These are phyloP conservation scores for Anhinga anhinga DNA, from an alignment of 2,113 vertebrate species.

Conservation along the genomic window DNA sequence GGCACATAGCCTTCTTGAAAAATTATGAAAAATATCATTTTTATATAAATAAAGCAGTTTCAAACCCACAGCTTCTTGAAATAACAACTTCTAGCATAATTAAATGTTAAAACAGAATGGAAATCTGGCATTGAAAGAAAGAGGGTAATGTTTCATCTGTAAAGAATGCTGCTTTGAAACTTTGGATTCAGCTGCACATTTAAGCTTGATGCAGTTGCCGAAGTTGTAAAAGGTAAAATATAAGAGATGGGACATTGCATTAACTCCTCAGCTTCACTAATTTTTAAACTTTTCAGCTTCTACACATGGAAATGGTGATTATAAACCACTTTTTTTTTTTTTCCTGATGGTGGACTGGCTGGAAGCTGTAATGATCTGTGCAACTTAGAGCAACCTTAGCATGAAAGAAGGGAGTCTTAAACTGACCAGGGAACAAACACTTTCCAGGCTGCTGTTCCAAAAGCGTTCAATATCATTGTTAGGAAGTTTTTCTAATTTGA, in stretches of 20 bases:
- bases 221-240: background rate
- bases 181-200: background rate
- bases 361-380: background rate
- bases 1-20: conserved; percentile 5
- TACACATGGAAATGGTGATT: background rate
- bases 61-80: conserved; percentile 57
- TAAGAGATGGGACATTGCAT: background rate
- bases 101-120: conserved; percentile 67
- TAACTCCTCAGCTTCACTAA: background rate
- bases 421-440: background rate
- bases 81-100: conserved; percentile 64
- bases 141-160: conserved; percentile 48
- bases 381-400: background rate
- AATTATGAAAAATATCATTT: conserved; percentile 38
- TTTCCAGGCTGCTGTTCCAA: background rate
- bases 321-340: background rate
- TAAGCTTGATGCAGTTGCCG: background rate
- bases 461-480: background rate
- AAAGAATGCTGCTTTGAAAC: conserved; percentile 59
- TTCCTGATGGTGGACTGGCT: background rate
- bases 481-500: background rate
- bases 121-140: conserved; percentile 62
- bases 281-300: background rate
- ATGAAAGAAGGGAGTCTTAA: background rate
- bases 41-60: conserved; percentile 48